phyloP scores from a whole-genome alignment of 2,113 vertebrate genomes.

The Gambusia holbrooki region DNA sequence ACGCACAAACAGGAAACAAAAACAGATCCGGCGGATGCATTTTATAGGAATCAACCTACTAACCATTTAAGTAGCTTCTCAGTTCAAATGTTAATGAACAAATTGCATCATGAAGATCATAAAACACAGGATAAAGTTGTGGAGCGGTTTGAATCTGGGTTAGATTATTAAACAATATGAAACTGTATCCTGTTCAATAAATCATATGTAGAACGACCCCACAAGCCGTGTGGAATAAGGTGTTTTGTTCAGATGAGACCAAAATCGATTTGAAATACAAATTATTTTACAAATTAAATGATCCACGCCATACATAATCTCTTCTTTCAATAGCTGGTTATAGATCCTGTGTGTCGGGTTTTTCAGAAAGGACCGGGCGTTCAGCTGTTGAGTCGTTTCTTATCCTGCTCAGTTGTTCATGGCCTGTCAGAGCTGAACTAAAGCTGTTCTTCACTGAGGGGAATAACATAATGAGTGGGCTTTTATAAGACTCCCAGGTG shows the following conservation, averaged over 20 bases:
- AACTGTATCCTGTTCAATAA: no score
- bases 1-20: neutral
- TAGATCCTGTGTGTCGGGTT: slow-evolving; percentile 14
- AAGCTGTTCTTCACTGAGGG: slow-evolving; percentile 49
- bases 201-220: neutral
- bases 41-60: slow-evolving; percentile 61
- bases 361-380: slow-evolving; percentile 15
- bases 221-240: neutral
- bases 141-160: neutral
- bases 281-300: neutral
- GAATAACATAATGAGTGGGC: slow-evolving; percentile 48
- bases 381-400: slow-evolving; percentile 24
- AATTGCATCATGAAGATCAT: neutral
- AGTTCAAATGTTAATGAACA: slow-evolving; percentile 10
- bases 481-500: slow-evolving; percentile 63
- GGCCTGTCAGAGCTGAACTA: slow-evolving; percentile 46
- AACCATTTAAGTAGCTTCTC: slow-evolving; percentile 16
- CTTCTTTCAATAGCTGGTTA: neutral
- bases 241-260: no score
- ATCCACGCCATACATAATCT: neutral
- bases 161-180: no score
- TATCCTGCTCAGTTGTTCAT: slow-evolving; percentile 28
- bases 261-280: neutral
- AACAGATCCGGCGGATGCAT: slow-evolving; percentile 17
- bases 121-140: neutral